Percentiles rank a stretch among this genome's conserved stretches.
Evolutionary conservation across 2,888 invertebrate genomes (phyloP).

Genomic region (Pseudeuparius sepicola): DNA sequence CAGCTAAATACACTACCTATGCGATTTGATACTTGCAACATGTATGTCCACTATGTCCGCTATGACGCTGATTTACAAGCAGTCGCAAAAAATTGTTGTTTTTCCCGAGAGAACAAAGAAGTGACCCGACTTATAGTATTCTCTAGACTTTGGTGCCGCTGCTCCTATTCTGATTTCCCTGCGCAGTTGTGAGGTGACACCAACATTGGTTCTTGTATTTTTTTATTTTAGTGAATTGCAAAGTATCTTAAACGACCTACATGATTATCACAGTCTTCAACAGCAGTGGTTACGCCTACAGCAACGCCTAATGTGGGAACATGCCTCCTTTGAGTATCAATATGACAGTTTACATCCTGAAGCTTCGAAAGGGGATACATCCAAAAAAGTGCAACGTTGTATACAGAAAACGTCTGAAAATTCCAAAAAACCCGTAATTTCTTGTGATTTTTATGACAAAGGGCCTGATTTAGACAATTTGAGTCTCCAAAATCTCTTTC

Average conservation of each 20-base stretch:
- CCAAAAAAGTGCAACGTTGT: slow-evolving; percentile 35
- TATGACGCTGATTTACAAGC: no score
- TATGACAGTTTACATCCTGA: slow-evolving; percentile 34
- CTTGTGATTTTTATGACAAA: slow-evolving; percentile 38
- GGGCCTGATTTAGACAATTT: slow-evolving; percentile 39
- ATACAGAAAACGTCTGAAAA: slow-evolving; percentile 35
- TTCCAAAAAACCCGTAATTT: slow-evolving; percentile 33
- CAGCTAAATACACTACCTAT: no score
- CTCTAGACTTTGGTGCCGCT: no score
- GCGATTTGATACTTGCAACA: no score
- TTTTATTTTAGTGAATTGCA: slow-evolving; percentile 44
- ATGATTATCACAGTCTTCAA: slow-evolving; percentile 52
- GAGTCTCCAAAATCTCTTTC: slow-evolving; percentile 40
- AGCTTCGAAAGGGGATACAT: slow-evolving; percentile 8
- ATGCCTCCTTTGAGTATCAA: slow-evolving; percentile 40
- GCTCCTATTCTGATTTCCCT: no score
- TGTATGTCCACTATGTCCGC: no score
- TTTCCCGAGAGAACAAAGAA: no score
- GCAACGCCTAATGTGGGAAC: slow-evolving; percentile 46
- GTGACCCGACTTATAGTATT: no score
- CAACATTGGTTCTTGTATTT: no score
- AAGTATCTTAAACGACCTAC: slow-evolving; percentile 50
- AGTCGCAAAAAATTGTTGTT: no score
- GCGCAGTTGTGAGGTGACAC: no score
- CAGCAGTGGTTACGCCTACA: slow-evolving; percentile 50